A percentile compares a stretch with the other conserved stretches of the same genome.
phyloP scores from a whole-genome alignment of 2,888 invertebrate genomes.

The Ptilodon capucinus region DNA sequence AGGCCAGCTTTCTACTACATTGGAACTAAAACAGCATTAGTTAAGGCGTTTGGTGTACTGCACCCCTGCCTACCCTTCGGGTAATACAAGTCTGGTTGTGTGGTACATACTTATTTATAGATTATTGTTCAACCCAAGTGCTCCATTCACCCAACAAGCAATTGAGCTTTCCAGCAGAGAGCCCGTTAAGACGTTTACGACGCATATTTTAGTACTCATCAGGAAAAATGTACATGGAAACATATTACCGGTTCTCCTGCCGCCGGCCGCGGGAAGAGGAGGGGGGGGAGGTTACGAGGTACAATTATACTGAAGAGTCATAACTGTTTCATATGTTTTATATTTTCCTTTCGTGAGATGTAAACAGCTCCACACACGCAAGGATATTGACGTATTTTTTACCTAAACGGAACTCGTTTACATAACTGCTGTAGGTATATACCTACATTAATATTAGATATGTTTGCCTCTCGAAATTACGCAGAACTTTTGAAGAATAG shows the following conservation, averaged over 20 bases:
- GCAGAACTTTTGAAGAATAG: too few species aligned
- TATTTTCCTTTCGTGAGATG: neutral
- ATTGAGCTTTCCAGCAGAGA: neutral
- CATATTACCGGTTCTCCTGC: neutral
- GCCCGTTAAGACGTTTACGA: neutral
- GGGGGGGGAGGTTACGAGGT: constrained; percentile 22
- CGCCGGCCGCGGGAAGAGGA: constrained; percentile 6
- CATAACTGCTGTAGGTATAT: too few species aligned
- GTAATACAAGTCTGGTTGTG: too few species aligned
- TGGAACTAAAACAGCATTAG: too few species aligned
- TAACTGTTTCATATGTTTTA: constrained; percentile 28
- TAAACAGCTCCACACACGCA: neutral
- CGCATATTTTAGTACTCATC: neutral
- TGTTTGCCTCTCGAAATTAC: too few species aligned
- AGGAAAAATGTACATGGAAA: constrained; percentile 14
- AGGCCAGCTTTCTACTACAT: too few species aligned
- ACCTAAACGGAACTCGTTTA: too few species aligned
- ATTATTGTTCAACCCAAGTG: neutral
- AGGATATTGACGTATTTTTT: too few species aligned
- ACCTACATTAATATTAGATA: too few species aligned
- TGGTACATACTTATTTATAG: neutral
- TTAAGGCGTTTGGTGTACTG: too few species aligned
- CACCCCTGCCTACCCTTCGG: too few species aligned
- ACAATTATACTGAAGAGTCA: constrained; percentile 25
- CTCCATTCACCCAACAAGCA: neutral